Base-by-base conservation (phyloP, 1,140 invertebrate species). In the Spodoptera litura region DNA sequence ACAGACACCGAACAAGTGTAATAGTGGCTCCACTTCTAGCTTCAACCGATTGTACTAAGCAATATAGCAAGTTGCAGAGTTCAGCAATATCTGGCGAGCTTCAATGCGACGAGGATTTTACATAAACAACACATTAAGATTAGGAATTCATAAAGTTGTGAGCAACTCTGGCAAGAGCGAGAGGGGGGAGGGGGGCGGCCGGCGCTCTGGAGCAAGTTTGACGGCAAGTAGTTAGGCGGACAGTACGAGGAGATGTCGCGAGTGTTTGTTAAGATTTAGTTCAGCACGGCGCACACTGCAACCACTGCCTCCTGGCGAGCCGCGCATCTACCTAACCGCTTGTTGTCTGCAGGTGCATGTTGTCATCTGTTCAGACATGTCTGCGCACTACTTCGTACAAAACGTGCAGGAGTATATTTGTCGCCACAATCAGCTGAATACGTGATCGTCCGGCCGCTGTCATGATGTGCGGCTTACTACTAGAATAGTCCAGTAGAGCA, bases 81-180 rank as follows among this genome's bases (percentile, higher is more conserved):
- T 74, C 56, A 27, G 56, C 55, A 61, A 71, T 51, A 71, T 71
- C 68, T 56, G 44, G 27, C 13, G 68, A 11, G 44, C 53, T 35
- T 71, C 52, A 71, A 71, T 71, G 56, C 31, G 13, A 35, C 68
- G 52, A 27, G 27, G 64, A 75, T 64, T 70, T 62, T 64, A 75
- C 73, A 75, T 64, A 62, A 75, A 64, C 73, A 75, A 75, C 31
- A 62, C 73, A 75, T 75, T 75, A 75, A 62, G 58, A 75, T 75
- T 75, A 75, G 73, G 73, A 64, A 75, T 75, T 75, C 58, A 75
- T 75, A 52, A 75, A 75, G 73, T 75, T 75, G 44, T 4, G 15
- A 4, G 25, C 20, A 70, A 53, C 44, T 71, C 44, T 8, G 68
- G 6, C 51, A 0, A 35, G n/a, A 15, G 20, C 53, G 6, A 75